Evolutionary conservation across 2,888 invertebrate species (phyloP).

Genomic region (Calephelis perditalis): DNA sequence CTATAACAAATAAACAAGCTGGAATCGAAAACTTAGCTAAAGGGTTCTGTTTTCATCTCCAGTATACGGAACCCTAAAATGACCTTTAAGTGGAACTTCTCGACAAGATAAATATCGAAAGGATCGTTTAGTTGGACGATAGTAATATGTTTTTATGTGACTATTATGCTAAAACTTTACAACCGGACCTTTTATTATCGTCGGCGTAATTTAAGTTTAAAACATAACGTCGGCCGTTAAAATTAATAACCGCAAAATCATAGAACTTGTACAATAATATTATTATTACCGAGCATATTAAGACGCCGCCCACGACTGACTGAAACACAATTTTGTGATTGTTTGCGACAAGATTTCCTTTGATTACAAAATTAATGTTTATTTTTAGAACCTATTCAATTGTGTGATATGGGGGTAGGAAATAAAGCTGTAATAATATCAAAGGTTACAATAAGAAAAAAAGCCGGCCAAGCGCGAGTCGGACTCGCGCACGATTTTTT

Average conservation of each 20-base stretch:
- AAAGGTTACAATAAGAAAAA: no score
- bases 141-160: conserved; percentile 1
- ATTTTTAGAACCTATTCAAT: not conserved
- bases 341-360: not conserved
- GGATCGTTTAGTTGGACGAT: not conserved
- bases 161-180: not conserved
- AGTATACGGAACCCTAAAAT: not conserved
- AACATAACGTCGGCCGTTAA: not conserved
- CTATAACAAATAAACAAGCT: not conserved
- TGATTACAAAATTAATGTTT: not conserved
- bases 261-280: not conserved
- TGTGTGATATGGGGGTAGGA: no score
- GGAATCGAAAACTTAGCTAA: not conserved
- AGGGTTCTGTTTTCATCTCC: not conserved
- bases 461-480: no score
- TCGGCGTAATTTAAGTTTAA: not conserved
- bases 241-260: not conserved
- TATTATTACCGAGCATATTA: no score
- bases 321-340: not conserved
- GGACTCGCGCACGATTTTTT: no score
- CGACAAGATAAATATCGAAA: not conserved
- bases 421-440: no score
- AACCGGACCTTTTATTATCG: conserved; percentile 1
- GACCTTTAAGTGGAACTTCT: not conserved
- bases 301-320: not conserved